phyloP scores from a whole-genome alignment of 2,797 vertebrate genomes.

The Hydrophis major region DNA sequence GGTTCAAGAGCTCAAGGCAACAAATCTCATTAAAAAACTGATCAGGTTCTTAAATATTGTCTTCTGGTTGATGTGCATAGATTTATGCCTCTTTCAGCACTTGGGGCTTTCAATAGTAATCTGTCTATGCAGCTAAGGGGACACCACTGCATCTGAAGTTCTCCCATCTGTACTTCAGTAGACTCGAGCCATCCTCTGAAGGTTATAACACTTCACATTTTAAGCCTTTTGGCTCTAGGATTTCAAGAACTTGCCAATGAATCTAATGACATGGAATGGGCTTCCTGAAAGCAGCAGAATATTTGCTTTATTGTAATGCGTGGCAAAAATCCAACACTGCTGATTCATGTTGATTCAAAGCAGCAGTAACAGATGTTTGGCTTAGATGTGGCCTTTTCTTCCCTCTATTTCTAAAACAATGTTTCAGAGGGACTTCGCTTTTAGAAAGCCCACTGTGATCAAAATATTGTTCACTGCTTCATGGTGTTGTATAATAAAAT shows the following conservation, averaged over 20 bases:
- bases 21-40: not conserved
- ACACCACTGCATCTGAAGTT: not conserved
- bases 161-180: not conserved
- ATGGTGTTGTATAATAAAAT: slow-evolving; percentile 56
- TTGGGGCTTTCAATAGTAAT: not conserved
- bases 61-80: not conserved
- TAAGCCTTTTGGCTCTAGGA: slow-evolving; percentile 19
- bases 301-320: slow-evolving; percentile 20
- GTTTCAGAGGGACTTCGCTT: slow-evolving; percentile 51
- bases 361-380: slow-evolving; percentile 49
- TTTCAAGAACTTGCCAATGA: slow-evolving; percentile 15
- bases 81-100: not conserved
- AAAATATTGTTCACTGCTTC: slow-evolving; percentile 52
- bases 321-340: slow-evolving; percentile 43
- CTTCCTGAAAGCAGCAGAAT: slow-evolving; percentile 10
- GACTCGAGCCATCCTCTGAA: not conserved
- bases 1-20: not conserved
- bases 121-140: not conserved
- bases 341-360: slow-evolving; percentile 60
- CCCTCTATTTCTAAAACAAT: slow-evolving; percentile 31
- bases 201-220: not conserved
- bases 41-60: not conserved
- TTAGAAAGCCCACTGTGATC: slow-evolving; percentile 61
- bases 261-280: not conserved
- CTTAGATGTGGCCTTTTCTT: slow-evolving; percentile 39